Percentiles rank a stretch among this genome's conserved stretches.
These are phyloP conservation scores for Cichlasoma orientale DNA, from an alignment of 2,797 vertebrate species.

Conservation along the genomic window DNA sequence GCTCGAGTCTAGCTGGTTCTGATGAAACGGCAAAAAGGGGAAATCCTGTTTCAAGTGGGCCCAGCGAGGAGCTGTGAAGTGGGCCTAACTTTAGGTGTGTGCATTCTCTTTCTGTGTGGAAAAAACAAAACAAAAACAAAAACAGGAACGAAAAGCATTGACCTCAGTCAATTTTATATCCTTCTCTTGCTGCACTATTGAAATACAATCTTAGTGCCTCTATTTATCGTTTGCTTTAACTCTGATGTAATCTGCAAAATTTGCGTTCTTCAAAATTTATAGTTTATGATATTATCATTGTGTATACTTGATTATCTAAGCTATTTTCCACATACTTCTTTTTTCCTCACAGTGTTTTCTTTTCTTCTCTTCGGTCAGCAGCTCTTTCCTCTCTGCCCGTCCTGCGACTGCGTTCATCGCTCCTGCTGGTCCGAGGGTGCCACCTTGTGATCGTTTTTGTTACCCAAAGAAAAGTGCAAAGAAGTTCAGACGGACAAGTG, in stretches of 20 bases:
- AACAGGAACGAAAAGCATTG: not conserved
- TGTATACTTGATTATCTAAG: not conserved
- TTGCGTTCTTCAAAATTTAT: not conserved
- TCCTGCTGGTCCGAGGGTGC: constrained; percentile 12
- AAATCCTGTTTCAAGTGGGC: not conserved
- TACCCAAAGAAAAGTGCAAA: constrained; percentile 20
- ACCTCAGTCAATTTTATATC: not conserved
- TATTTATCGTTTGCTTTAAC: not conserved
- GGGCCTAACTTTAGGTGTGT: not conserved
- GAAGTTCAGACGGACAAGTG: not conserved
- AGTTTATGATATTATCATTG: not conserved
- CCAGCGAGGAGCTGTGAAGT: not conserved
- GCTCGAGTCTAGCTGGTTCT: constrained; percentile 2
- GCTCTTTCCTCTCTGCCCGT: not conserved
- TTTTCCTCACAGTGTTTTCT: not conserved
- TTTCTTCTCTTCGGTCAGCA: not conserved
- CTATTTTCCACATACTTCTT: not conserved
- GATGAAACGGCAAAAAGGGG: not conserved
- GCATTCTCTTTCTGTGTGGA: not conserved
- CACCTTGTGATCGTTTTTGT: constrained; percentile 51
- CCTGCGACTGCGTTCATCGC: not conserved
- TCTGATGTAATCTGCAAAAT: not conserved
- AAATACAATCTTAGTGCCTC: not conserved
- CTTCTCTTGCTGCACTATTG: not conserved
- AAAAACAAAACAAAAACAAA: not conserved